Base-by-base conservation (phyloP, 1,140 invertebrate genomes). In the Panagrolaimus sp. region DNA sequence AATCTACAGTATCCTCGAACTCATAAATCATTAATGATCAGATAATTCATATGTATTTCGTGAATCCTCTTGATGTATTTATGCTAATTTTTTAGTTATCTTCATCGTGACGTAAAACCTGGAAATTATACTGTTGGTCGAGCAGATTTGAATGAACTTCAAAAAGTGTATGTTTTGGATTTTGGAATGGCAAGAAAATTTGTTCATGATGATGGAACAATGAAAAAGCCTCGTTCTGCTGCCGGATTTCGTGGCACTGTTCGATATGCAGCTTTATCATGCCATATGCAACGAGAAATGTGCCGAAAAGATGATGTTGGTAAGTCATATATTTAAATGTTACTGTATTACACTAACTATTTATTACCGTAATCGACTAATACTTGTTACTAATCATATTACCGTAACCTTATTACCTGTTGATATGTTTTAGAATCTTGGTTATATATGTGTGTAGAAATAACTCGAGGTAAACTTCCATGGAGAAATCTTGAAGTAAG, bases 101-200 rank as follows among this genome's bases (percentile, higher is more conserved):
- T 79, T 24, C 78, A 79, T 69, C 73, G 78, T 15, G 78, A 79
- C 46, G 69, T 80, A 14, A 79, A 76, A 64, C 75, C 75, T 21
- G 79, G 68, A 43, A 80, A 80, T 58, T 82, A 78, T 52, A 72
- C 73, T 10, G 74, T 80, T 46, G 78, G 78, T 14, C 69, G 79
- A 14, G 66, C 65, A 9, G 74, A 79, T 10, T n/a, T 76, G 10
- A 69, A 71, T n/a, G 78, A 80, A 47, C 32, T 77, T 3, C 73
- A 77, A 1, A 79, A 77, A 70, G 73, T 79, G 5, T 72, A 76
- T 48, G 24, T 78, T 15, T 62, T 78, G 9, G 76, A 78, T 68
- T 78, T 78, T 46, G 76, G 76, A 26, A 73, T 78, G 73, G 65
- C 55, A 32, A 58, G 72, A 9, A 69, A 64, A 44, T 78, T 68